These are phyloP conservation scores for Mobula birostris DNA, from an alignment of 2,113 vertebrate species.

Conservation along the genomic window DNA sequence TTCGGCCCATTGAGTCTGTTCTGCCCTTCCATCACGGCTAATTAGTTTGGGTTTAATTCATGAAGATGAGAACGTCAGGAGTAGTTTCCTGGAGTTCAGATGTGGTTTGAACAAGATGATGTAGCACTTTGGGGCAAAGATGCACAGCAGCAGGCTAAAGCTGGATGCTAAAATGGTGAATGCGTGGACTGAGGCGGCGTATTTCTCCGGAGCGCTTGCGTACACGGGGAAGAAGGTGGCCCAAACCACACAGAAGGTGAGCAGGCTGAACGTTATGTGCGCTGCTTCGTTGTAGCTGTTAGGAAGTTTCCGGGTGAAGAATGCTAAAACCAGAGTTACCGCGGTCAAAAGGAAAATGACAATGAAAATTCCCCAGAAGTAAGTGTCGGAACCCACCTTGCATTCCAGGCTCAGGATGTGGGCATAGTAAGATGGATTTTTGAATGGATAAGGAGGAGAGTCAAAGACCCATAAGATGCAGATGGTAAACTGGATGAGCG, in stretches of 20 bases:
- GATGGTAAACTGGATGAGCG: not conserved
- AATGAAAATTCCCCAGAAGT: not conserved
- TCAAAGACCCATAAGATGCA: not conserved
- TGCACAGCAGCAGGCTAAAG: conserved; percentile 20
- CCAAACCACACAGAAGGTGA: conserved; percentile 30
- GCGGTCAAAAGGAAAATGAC: not conserved
- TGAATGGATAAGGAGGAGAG: not conserved
- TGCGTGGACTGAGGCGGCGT: not conserved
- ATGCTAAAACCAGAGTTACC: not conserved
- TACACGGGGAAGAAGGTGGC: conserved; percentile 29
- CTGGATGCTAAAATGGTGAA: conserved; percentile 31
- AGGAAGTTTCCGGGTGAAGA: conserved; percentile 28
- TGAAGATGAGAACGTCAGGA: not conserved
- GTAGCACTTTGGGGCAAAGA: conserved; percentile 37
- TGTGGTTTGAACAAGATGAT: conserved; percentile 32
- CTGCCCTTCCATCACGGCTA: too few relatives aligned
- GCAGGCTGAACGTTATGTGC: conserved; percentile 34
- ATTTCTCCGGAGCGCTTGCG: conserved; percentile 14
- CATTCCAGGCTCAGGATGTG: conserved; percentile 29
- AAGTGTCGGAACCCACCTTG: not conserved
- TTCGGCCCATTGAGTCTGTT: too few relatives aligned
- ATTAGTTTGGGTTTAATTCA: not conserved
- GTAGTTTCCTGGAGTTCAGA: not conserved
- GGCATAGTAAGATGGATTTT: not conserved
- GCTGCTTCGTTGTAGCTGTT: conserved; percentile 51